Evolutionary conservation across 2,888 invertebrate species (phyloP).

Genomic region (Drosophila anomelani): DNA sequence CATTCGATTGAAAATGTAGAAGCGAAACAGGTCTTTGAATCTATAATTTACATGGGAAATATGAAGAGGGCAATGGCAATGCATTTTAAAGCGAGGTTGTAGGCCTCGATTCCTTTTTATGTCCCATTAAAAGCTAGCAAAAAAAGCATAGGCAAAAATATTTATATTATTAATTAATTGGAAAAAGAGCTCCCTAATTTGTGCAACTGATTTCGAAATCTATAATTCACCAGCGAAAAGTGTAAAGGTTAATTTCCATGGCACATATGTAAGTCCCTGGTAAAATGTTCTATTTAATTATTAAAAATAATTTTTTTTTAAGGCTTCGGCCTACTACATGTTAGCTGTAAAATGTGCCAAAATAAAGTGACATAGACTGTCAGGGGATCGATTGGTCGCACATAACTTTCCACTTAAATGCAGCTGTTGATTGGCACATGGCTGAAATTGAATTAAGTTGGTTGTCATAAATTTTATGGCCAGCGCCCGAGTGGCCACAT

Average conservation of each 20-base stretch:
- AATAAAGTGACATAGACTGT: conserved; percentile 30
- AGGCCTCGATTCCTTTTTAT: neutral
- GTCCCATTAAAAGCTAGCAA: neutral
- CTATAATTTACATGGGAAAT: conserved; percentile 10
- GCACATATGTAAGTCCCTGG: no score
- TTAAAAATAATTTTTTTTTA: conserved; percentile 32
- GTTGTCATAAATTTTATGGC: conserved; percentile 59
- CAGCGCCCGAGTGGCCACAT: conserved; percentile 56
- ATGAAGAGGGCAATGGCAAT: neutral
- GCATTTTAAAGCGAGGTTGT: conserved; percentile 2
- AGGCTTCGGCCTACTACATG: neutral
- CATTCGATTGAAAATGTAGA: conserved; percentile 30
- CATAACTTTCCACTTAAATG: conserved; percentile 75
- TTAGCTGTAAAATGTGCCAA: conserved; percentile 34
- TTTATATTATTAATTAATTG: neutral
- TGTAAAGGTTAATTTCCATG: neutral
- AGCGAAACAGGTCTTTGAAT: neutral
- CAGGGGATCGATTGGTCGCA: conserved; percentile 42
- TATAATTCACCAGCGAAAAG: neutral
- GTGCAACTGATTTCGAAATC: neutral
- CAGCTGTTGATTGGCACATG: conserved; percentile 75
- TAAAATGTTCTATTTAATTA: conserved; percentile 26
- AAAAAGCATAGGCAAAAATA: conserved; percentile 1
- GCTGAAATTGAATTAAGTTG: conserved; percentile 68
- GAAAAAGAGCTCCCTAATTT: neutral